Evolutionary conservation across 2,113 vertebrate genomes (phyloP), one percentile per base, ranked within the genome.

Genomic region (Pelmatolapia mariae): DNA sequence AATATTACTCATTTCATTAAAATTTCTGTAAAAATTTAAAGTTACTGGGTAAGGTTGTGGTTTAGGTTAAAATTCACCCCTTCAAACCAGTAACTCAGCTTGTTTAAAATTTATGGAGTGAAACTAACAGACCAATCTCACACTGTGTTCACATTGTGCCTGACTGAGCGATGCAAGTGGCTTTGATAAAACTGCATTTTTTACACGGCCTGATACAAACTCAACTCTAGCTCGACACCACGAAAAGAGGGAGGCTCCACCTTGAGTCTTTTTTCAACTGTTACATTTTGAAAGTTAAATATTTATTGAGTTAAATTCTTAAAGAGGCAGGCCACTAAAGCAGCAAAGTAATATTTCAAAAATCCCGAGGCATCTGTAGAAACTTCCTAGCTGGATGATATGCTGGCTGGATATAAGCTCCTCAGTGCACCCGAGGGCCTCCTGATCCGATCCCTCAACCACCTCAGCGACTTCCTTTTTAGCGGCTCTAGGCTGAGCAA

Each of bases 251-350:
- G 31, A 66, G 61, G 61, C 61, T 66, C 61, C 61, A 66, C 61
- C 31, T 36, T n/a, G 31, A 12, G 31, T 2, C 61, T n/a, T 66
- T 43, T 22, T 71, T 71, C 36, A 15, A 24, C 66, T 3, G 7
- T 43, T 71, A 24, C 11, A 71, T 2, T 71, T 71, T 71, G 63
- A 22, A 68, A 68, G 66, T 24, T 71, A 24, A 43, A 43, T 24
- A 43, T 40, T 24, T 71, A 68, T 22, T 38, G 19, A 68, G 33
- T 68, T 68, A 38, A 68, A 38, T 38, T 68, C 61, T 38, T 68
- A 68, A 38, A 38, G 61, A 38, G 19, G 33, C 33, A 8, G 19
- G 1, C 19, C 19, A 13, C 19, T 5, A 68, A 38, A 68, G 61
- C 33, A 22, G 61, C 12, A 16, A 71, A 71, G n/a, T 38, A 68